A percentile compares a stretch with the other conserved stretches of the same genome.
Conservation (phyloP, 1,140 invertebrate genomes). For the Bemisia tabaci region DNA sequence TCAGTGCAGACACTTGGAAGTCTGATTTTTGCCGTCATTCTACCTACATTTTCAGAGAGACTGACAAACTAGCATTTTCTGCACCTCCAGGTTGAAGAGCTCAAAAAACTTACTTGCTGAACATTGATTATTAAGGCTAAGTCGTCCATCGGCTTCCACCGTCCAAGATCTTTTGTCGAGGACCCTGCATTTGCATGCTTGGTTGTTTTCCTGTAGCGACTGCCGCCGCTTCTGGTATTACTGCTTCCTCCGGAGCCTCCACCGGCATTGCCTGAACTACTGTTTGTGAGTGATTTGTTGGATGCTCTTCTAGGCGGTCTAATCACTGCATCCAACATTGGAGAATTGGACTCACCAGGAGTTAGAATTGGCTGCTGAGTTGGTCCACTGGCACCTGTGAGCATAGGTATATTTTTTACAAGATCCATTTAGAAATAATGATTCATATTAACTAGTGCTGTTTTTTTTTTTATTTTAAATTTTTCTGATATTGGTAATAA, state of each 20-base stretch:
- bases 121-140: slow-evolving; percentile 83
- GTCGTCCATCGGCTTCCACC: slow-evolving; percentile 97
- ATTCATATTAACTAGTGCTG: too few relatives aligned
- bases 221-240: background rate
- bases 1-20: too few relatives aligned
- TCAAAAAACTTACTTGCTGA: slow-evolving; percentile 71
- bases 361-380: slow-evolving; percentile 8
- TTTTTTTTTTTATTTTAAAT: too few relatives aligned
- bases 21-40: too few relatives aligned
- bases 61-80: too few relatives aligned
- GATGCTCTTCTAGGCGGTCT: background rate
- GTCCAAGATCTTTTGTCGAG: slow-evolving; percentile 60
- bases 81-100: too few relatives aligned
- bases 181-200: background rate
- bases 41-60: too few relatives aligned
- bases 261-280: background rate
- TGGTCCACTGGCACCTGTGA: slow-evolving; percentile 12
- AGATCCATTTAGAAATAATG: too few relatives aligned
- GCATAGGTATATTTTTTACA: too few relatives aligned
- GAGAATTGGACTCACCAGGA: background rate
- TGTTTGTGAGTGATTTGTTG: background rate
- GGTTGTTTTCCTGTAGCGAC: slow-evolving; percentile 1
- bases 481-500: too few relatives aligned
- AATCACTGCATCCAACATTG: background rate
- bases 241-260: background rate